These are phyloP conservation scores for Agrochola lota DNA, from an alignment of 2,888 invertebrate genomes.

Conservation along the genomic window DNA sequence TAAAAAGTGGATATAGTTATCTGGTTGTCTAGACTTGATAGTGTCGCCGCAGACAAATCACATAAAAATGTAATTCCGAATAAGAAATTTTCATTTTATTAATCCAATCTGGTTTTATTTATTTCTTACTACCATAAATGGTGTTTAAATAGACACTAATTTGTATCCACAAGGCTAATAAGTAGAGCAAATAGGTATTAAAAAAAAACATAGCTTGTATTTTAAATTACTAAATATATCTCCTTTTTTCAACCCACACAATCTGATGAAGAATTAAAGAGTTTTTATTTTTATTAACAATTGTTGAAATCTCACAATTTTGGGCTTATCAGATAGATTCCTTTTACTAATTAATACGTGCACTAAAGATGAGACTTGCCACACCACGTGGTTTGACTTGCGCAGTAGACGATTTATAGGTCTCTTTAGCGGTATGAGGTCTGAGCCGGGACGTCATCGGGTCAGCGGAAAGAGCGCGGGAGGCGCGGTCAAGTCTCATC, in stretches of 20 bases:
- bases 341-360: no score
- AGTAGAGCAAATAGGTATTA: slow-evolving; percentile 26
- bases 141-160: slow-evolving; percentile 2
- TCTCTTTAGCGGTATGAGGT: no score
- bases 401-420: no score
- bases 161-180: slow-evolving; percentile 20
- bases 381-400: no score
- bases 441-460: no score
- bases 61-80: slow-evolving; percentile 28
- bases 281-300: not conserved
- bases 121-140: not conserved
- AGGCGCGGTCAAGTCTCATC: no score
- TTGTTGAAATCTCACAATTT: no score
- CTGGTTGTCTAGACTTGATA: slow-evolving; percentile 48
- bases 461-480: no score
- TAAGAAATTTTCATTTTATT: slow-evolving; percentile 13
- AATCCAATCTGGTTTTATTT: slow-evolving; percentile 7
- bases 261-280: no score
- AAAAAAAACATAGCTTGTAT: not conserved
- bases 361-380: no score
- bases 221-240: not conserved
- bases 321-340: no score
- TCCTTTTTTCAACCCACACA: not conserved
- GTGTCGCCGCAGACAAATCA: slow-evolving; percentile 19
- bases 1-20: slow-evolving; percentile 11